Conservation (phyloP, 1,140 invertebrate genomes). For the Sitophilus oryzae region DNA sequence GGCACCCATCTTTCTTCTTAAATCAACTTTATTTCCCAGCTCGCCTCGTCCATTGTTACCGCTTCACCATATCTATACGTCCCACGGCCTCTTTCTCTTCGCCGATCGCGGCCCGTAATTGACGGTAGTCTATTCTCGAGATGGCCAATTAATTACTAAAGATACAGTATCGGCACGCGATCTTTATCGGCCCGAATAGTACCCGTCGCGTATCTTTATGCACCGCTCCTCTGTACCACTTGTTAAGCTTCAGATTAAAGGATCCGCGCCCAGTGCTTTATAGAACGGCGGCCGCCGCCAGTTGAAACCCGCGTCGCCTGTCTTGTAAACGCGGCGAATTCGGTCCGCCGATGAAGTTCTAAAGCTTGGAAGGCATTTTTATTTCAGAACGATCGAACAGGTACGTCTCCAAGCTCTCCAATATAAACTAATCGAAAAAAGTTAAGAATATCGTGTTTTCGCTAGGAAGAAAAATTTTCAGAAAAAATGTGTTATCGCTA, state of each 20-base stretch:
- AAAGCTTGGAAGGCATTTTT: too few species aligned
- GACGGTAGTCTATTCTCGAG: conserved; percentile 5
- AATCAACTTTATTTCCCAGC: background rate
- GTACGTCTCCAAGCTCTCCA: too few species aligned
- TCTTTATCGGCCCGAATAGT: conserved; percentile 6
- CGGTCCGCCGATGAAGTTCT: too few species aligned
- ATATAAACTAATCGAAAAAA: too few species aligned
- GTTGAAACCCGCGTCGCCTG: background rate
- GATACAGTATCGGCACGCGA: conserved; percentile 18
- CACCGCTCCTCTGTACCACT: conserved; percentile 1
- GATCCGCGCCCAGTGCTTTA: background rate
- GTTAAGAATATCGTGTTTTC: too few species aligned
- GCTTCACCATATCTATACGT: background rate
- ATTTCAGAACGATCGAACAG: too few species aligned
- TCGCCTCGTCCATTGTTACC: background rate
- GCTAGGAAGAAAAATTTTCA: too few species aligned
- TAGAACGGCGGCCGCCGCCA: background rate
- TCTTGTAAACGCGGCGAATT: background rate
- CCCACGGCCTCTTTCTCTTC: background rate
- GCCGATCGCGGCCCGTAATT: background rate
- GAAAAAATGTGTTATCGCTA: too few species aligned
- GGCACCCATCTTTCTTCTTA: background rate
- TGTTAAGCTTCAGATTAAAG: background rate
- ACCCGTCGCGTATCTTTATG: conserved; percentile 5
- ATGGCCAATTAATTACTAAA: conserved; percentile 28